A percentile compares a stretch with the other conserved stretches of the same genome.
phyloP scores from a whole-genome alignment of 2,888 invertebrate genomes.

The Chydorus sphaericus region DNA sequence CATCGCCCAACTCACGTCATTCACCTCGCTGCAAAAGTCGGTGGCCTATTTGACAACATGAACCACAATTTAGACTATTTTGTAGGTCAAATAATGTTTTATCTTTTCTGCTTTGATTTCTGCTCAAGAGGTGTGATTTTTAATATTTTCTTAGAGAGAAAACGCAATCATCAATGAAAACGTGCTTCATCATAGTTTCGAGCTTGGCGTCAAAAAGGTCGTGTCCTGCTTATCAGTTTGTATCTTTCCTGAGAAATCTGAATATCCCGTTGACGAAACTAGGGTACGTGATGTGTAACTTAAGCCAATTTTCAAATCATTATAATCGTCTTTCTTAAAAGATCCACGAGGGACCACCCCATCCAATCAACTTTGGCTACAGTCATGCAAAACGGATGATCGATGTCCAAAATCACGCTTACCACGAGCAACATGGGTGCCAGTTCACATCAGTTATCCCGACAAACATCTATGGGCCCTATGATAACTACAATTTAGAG shows the following conservation, averaged over 20 bases:
- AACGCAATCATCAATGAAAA: slow-evolving; percentile 93
- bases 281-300: slow-evolving; percentile 52
- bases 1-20: slow-evolving; percentile 86
- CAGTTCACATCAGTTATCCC: slow-evolving; percentile 86
- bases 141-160: slow-evolving; percentile 28
- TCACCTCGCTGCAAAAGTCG: slow-evolving; percentile 96
- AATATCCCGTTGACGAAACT: slow-evolving; percentile 94
- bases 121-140: no score
- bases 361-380: slow-evolving; percentile 93
- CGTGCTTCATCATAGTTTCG: slow-evolving; percentile 63
- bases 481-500: slow-evolving; percentile 81
- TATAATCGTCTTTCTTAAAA: slow-evolving; percentile 29
- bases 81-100: slow-evolving; percentile 50
- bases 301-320: background rate
- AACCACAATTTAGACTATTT: slow-evolving; percentile 88
- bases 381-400: slow-evolving; percentile 95
- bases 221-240: slow-evolving; percentile 97
- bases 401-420: slow-evolving; percentile 65
- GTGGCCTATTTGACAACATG: slow-evolving; percentile 93
- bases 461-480: slow-evolving; percentile 93
- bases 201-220: slow-evolving; percentile 73
- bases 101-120: no score
- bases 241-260: slow-evolving; percentile 94
- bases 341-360: slow-evolving; percentile 95
- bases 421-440: slow-evolving; percentile 55